phyloP scores from a whole-genome alignment of 2,113 vertebrate species.

The Otocyon megalotis region DNA sequence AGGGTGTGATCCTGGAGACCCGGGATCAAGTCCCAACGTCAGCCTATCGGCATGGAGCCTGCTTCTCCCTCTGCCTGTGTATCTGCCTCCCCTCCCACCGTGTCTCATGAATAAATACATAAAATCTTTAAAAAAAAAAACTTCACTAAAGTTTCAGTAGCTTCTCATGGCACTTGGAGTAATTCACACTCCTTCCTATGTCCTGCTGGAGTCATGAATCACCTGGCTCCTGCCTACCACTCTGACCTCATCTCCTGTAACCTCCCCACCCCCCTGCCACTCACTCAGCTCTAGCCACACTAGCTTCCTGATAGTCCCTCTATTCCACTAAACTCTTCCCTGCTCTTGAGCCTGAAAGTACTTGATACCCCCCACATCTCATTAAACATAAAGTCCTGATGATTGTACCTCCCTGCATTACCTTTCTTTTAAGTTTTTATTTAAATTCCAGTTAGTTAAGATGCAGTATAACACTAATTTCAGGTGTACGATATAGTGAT shows the following conservation, averaged over 20 bases:
- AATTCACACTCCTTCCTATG: constrained; percentile 6
- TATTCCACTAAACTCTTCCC: not conserved
- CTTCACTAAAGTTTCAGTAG: not conserved
- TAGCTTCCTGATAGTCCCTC: not conserved
- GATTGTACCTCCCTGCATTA: not conserved
- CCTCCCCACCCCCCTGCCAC: not conserved
- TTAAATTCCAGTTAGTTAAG: not conserved
- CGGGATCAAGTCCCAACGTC: too few species aligned
- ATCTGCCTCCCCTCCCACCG: too few species aligned
- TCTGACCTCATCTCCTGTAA: not conserved
- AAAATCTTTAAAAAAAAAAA: not conserved
- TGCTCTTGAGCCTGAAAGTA: not conserved
- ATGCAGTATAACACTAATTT: not conserved
- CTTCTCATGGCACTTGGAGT: not conserved
- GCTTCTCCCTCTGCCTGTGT: too few species aligned
- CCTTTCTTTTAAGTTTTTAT: not conserved
- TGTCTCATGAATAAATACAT: too few species aligned
- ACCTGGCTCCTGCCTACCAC: not conserved
- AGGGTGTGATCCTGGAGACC: too few species aligned
- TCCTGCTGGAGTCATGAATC: not conserved
- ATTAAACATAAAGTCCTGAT: not conserved
- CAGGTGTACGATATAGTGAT: not conserved
- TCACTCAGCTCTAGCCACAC: not conserved
- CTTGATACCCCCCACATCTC: not conserved
- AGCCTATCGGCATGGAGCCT: too few species aligned